These are phyloP conservation scores for Astropecten irregularis DNA, from an alignment of 53 echinoderm and acorn worm species.

Conservation along the genomic window DNA sequence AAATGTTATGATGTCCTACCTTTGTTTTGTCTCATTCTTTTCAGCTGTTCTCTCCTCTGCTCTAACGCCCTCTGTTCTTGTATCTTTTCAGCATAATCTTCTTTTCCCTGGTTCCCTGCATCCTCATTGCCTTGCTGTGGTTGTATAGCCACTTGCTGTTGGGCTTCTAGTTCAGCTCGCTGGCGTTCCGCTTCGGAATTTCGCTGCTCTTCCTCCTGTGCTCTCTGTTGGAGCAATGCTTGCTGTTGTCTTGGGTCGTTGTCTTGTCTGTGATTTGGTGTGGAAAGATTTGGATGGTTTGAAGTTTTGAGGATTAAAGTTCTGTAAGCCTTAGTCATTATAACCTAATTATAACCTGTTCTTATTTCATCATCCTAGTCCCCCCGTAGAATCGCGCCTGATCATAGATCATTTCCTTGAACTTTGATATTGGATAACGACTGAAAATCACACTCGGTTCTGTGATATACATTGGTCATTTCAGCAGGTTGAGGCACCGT, in stretches of 20 bases:
- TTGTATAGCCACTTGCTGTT: slow-evolving; percentile 57
- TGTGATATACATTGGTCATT: no score
- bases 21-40: background rate
- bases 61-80: slow-evolving; percentile 66
- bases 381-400: no score
- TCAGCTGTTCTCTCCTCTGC: slow-evolving; percentile 19
- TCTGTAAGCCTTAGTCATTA: no score
- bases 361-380: no score
- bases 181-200: slow-evolving; percentile 22
- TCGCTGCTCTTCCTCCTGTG: background rate
- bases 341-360: no score
- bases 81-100: slow-evolving; percentile 49
- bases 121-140: slow-evolving; percentile 63
- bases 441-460: no score
- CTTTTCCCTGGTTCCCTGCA: slow-evolving; percentile 23
- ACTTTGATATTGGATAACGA: no score
- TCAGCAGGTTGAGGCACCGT: no score
- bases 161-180: slow-evolving; percentile 21
- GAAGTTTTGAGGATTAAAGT: no score
- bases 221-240: background rate
- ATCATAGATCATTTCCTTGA: no score
- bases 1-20: no score
- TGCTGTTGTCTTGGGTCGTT: background rate
- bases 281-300: no score
- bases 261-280: slow-evolving; percentile 9